Evolutionary conservation across 64 coral and sea anemone species (phyloP), one percentile per base, ranked within the genome.

Genomic region (Actinia tenebrosa): DNA sequence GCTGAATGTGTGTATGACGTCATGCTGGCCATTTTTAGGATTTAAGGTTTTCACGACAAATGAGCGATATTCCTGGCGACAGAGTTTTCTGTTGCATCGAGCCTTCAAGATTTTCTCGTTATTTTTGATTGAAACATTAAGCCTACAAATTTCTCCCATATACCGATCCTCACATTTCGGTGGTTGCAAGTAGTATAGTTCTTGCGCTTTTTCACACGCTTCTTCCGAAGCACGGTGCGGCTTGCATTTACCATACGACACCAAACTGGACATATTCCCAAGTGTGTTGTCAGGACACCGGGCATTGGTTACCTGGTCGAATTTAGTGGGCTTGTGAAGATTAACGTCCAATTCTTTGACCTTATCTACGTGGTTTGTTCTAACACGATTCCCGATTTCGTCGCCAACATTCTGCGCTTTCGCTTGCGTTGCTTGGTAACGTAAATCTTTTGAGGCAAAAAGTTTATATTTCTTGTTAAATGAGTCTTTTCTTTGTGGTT

Each of bases 211-310:
- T 71, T 60, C 64, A 44, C 89, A 90, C 0, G 30, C 82, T 19
- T 72, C 43, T 37, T 52, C 15, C 25, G 80, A 71, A 16, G 89
- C 59, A 23, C 69, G 58, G 45, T 90, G 89, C 11, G 89, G 89
- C 17, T 55, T 84, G 43, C 89, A 90, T 60, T 55, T 27, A 56
- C 82, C 89, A 43, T 90, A 90, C 10, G 88, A 42, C 10, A 61
- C 25, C 15, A 84, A 54, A 69, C 30, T 37, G 30, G 64, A 69
- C 58, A 7, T 52, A 20, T 84, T 15, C 5, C 52, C 50, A 45
- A 84, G 82, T 26, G 52, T 56, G 30, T 84, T 84, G 19, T 84
- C 59, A 84, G 82, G 82, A 37, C 82, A 84, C 8, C 37, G 13
- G 45, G 43, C 3, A 79, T 8, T 45, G 37, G 64, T 37, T 37